These are phyloP conservation scores for Etheostoma spectabile DNA, from an alignment of 2,113 vertebrate species.

Conservation along the genomic window DNA sequence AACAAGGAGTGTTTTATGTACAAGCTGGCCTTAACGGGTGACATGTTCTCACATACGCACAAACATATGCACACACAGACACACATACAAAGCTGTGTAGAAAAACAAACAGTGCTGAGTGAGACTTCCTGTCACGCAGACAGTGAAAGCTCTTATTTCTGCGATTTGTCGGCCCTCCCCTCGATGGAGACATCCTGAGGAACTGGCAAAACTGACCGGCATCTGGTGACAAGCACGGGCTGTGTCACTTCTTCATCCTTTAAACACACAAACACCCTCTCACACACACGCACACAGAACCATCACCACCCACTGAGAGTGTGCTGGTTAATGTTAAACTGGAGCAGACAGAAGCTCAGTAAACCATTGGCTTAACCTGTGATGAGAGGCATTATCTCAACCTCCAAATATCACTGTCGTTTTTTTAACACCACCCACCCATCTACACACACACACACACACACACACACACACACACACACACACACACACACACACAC, in stretches of 20 bases:
- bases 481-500: constrained; percentile 32
- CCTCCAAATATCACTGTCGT: constrained; percentile 54
- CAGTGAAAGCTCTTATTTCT: constrained; percentile 70
- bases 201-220: constrained; percentile 64
- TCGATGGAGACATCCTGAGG: constrained; percentile 61
- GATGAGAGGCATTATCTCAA: constrained; percentile 60
- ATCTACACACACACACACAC: constrained; percentile 19
- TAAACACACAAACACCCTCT: constrained; percentile 43
- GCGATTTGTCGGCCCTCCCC: constrained; percentile 41
- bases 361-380: constrained; percentile 66
- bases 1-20: constrained; percentile 63
- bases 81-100: constrained; percentile 37
- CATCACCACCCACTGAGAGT: constrained; percentile 55
- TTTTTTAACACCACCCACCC: constrained; percentile 57
- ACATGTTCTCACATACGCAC: constrained; percentile 58
- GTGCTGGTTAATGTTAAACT: constrained; percentile 71
- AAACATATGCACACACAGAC: constrained; percentile 31
- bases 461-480: constrained; percentile 15
- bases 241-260: constrained; percentile 54
- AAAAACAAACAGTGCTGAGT: constrained; percentile 72
- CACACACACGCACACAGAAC: neutral
- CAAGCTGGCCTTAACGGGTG: constrained; percentile 46
- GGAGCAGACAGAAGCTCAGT: constrained; percentile 61
- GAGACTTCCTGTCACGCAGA: constrained; percentile 79
- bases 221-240: constrained; percentile 65